phyloP scores from a whole-genome alignment of 2,797 vertebrate genomes.

The Phylloscopus collybita region DNA sequence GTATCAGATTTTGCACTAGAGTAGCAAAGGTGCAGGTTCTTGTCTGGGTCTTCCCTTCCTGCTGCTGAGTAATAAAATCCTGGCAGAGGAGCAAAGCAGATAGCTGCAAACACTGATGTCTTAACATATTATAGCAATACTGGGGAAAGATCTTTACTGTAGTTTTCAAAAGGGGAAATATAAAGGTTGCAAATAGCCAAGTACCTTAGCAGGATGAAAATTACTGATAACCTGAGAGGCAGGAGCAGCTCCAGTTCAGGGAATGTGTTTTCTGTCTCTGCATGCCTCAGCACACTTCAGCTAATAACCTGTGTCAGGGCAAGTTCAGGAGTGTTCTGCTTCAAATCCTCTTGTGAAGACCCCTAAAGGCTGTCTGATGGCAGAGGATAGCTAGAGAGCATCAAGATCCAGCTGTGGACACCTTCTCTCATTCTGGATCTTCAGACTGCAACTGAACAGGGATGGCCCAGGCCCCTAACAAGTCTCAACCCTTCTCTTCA shows the following conservation, averaged over 20 bases:
- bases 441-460: neutral
- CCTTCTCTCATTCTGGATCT: neutral
- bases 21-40: neutral
- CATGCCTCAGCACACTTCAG: neutral
- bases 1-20: neutral
- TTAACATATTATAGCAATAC: neutral
- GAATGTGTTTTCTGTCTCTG: neutral
- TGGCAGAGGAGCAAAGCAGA: neutral
- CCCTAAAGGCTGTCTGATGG: rapidly evolving
- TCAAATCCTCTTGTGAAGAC: neutral
- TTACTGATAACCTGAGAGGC: neutral
- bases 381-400: neutral
- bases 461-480: rapidly evolving
- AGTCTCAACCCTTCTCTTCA: neutral
- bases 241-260: neutral
- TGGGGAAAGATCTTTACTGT: neutral
- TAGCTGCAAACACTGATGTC: neutral
- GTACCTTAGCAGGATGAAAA: neutral
- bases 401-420: neutral
- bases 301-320: neutral
- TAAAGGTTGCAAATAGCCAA: neutral
- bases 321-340: neutral
- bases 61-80: neutral
- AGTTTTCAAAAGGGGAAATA: neutral
- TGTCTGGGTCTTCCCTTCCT: neutral